These are phyloP conservation scores for Lacanobia oleracea DNA, from an alignment of 2,888 invertebrate species.

Conservation along the genomic window DNA sequence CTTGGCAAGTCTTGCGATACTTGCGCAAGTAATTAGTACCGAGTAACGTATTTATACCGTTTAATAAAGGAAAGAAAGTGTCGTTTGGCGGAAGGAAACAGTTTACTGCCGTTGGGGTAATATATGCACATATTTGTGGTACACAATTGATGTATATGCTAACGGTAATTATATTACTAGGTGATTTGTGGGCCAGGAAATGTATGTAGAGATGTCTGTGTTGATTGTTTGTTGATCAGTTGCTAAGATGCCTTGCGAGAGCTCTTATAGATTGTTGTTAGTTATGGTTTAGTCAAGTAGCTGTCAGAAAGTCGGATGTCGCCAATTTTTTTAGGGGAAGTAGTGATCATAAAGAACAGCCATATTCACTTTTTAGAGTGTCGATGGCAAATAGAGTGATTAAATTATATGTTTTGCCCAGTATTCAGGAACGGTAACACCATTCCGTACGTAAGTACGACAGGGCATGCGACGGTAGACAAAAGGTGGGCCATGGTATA, in stretches of 20 bases:
- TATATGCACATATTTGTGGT: constrained; percentile 55
- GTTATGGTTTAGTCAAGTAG: background rate
- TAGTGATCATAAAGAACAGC: background rate
- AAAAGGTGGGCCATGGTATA: too few relatives aligned
- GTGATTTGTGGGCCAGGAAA: constrained; percentile 1
- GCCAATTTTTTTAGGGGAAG: too few relatives aligned
- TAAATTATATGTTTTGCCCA: too few relatives aligned
- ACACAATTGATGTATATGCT: constrained; percentile 47
- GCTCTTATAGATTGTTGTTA: background rate
- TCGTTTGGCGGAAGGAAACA: constrained; percentile 63
- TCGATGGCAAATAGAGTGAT: too few relatives aligned
- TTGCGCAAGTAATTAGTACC: constrained; percentile 60
- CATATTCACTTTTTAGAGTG: too few relatives aligned
- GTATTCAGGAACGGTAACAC: too few relatives aligned
- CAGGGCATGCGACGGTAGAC: too few relatives aligned
- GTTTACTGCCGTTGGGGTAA: constrained; percentile 47
- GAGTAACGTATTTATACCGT: constrained; percentile 46
- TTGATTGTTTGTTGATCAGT: background rate
- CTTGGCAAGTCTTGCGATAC: constrained; percentile 40
- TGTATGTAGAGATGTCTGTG: constrained; percentile 3
- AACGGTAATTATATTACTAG: constrained; percentile 17
- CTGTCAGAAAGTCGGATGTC: background rate
- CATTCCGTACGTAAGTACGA: too few relatives aligned
- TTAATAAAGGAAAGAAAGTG: constrained; percentile 69
- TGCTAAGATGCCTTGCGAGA: background rate